Evolutionary conservation across 2,113 vertebrate genomes (phyloP), one percentile per base, ranked within the genome.

Genomic region (Mesoclemmys tuberculata): DNA sequence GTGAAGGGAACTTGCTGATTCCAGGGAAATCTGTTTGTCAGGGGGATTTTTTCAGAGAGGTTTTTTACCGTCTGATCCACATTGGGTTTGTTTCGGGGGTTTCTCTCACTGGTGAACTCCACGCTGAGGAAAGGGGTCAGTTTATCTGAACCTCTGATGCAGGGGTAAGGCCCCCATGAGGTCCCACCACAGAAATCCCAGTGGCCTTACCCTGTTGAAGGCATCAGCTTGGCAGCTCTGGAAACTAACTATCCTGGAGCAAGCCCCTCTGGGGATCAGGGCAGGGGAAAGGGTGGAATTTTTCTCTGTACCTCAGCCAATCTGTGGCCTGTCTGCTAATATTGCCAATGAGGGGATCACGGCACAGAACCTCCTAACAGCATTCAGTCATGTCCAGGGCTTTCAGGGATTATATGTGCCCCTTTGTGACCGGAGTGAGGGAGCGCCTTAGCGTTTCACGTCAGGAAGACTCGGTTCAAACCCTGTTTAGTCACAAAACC

Each of bases 201-300:
- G 5, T 4, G 77, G 3, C 3, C 29, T 80, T 8, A 3, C 6
- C 4, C 2, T 0, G 0, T 19, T 38, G 48, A 58, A 71, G 84
- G 44, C 4, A 48, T 74, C 68, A 41, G 31, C 14, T 64, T 64
- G 58, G 12, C 58, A 58, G 56, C 56, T 61, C 29, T 46, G 46
- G 12, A 31, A 61, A 61, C 29, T 64, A 14, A 18, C 31, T 35
- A 35, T 64, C 31, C 31, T n/a, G 16, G 61, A 35, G 31, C 0
- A 6, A 35, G 16, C 31, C 61, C 8, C 61, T 64, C 61, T 18
- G 14, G 14, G 31, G 31, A n/a, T 64, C 35, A 56, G 24, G 22
- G 10, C 3, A 29, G 58, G 14, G 27, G 52, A 6, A 8, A 6
- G 54, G 54, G 8, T 46, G 46, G 27, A 13, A 27, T 35, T 7